Base-by-base conservation (phyloP, 1,140 invertebrate genomes). In the Apis cerana region DNA sequence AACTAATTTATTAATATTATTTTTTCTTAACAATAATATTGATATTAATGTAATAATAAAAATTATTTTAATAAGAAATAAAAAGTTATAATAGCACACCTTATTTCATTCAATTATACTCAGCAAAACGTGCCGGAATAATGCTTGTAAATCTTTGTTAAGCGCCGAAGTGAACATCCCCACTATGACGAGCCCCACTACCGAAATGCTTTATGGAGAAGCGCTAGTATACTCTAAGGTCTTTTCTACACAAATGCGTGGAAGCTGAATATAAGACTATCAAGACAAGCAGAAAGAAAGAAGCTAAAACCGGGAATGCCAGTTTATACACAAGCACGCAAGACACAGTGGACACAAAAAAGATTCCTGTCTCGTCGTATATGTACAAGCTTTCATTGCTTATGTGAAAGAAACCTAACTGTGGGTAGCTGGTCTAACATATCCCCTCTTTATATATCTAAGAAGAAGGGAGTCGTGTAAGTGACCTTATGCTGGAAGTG, bases 401-500 rank as follows among this genome's bases (percentile, higher is more conserved):
- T 59, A 48, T 74, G 33, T 61, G 56, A 74, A 74, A 74, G 21
- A 48, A n/a, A 8, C 71, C 15, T 48, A 74, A 61, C 56, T 72
- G 33, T 59, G 21, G 58, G 13, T 74, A 15, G 19, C 48, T 15
- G 27, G 13, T 12, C 7, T 58, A 59, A 13, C 4, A 48, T 13
- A 65, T 65, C 61, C 48, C 59, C n/a, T 56, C 59, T 43, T 74
- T 10, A n/a, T 74, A 17, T 27, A 12, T 21, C 9, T 19, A 54
- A 43, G 33, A 56, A 33, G 76, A 27, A 80, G 68, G 27, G 69
- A 33, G 17, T n/a, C 27, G 23, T 80, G 69, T 74, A 80, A 80
- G 50, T 74, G 78, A 80, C 33, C 78, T 74, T 54, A 80, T 15
- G 27, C 27, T 79, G 68, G 56, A 72, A 72, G 48, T 43, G 23